Evolutionary conservation across 2,113 vertebrate species (phyloP).

Genomic region (Lathamus discolor): DNA sequence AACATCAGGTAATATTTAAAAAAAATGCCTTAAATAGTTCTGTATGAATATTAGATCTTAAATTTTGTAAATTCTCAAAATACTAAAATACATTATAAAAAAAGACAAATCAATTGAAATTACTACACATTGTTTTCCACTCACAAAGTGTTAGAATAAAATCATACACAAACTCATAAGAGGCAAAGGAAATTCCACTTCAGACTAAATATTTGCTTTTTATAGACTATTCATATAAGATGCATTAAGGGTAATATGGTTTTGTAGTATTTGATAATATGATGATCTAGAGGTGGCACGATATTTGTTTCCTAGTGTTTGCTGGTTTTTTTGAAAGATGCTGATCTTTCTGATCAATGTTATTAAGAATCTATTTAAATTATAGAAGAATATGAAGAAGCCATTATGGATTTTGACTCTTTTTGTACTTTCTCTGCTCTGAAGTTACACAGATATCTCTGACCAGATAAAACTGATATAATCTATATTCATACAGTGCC

Average conservation of each 20-base stretch:
- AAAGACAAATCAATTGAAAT: neutral
- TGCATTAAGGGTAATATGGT: neutral
- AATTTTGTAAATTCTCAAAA: neutral
- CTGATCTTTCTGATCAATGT: neutral
- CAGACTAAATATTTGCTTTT: neutral
- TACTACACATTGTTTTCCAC: neutral
- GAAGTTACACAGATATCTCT: neutral
- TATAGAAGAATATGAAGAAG: neutral
- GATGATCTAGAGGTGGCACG: neutral
- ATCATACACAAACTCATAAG: neutral
- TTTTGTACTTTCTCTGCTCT: neutral
- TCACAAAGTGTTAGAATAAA: neutral
- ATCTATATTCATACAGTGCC: conserved; percentile 71
- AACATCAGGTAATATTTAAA: rapidly evolving
- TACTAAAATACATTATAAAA: neutral
- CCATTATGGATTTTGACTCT: neutral
- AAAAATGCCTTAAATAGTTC: neutral
- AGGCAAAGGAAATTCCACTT: neutral
- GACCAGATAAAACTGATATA: neutral
- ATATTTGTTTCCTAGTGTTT: neutral
- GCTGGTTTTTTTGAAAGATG: neutral
- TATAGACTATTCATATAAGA: neutral
- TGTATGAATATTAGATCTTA: neutral
- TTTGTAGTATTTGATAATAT: neutral
- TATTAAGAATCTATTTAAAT: neutral